Conservation (phyloP, 1,140 invertebrate species). For the Helicoverpa armigera region DNA sequence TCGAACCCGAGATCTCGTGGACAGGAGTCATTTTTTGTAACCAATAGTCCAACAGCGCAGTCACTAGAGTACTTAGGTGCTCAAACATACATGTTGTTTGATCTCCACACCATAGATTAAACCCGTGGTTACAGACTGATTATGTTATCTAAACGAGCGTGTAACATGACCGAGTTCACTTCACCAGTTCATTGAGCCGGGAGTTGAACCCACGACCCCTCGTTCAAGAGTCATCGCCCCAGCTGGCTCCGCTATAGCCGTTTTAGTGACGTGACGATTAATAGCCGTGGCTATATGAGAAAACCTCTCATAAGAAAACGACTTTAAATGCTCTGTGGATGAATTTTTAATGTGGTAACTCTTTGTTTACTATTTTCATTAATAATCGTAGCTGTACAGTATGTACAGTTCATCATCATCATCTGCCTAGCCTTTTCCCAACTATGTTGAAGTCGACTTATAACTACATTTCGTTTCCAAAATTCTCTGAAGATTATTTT, state of each 20-base stretch:
- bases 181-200: constrained; percentile 23
- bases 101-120: too few relatives aligned
- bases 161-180: constrained; percentile 31
- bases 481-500: too few relatives aligned
- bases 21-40: background rate
- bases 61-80: too few relatives aligned
- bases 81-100: background rate
- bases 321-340: too few relatives aligned
- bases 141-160: constrained; percentile 3
- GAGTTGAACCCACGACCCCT: constrained; percentile 33
- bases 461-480: too few relatives aligned
- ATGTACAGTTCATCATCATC: too few relatives aligned
- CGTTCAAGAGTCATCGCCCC: constrained; percentile 35
- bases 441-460: too few relatives aligned
- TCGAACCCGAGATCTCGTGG: background rate
- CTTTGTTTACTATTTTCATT: too few relatives aligned
- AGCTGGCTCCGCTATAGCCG: constrained; percentile 21
- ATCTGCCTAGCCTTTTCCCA: too few relatives aligned
- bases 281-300: background rate
- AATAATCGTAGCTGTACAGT: too few relatives aligned
- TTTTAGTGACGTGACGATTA: constrained; percentile 20
- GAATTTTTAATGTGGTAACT: too few relatives aligned
- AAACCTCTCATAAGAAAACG: background rate
- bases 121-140: too few relatives aligned
- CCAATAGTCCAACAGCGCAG: background rate